Percentiles rank a stretch among this genome's conserved stretches.
Conservation (phyloP, 2,797 vertebrate species). For the Sebastes vulpes region DNA sequence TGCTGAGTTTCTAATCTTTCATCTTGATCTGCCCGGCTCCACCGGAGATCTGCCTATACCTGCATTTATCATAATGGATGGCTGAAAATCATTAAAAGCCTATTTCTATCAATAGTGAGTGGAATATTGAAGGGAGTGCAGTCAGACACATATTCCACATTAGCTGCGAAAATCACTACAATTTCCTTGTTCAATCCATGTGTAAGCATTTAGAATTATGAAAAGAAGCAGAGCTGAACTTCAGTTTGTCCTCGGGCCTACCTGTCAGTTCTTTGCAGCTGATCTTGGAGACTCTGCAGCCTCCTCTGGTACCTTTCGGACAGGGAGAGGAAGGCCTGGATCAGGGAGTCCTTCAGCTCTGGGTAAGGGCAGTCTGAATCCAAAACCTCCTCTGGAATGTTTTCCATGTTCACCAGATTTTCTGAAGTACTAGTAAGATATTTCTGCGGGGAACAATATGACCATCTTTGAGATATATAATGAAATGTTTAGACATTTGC, state of each 20-base stretch:
- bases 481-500: not conserved
- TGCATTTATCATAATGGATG: constrained; percentile 12
- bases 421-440: constrained; percentile 58
- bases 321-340: constrained; percentile 86
- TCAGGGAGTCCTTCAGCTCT: constrained; percentile 87
- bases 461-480: not conserved
- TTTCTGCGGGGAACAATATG: constrained; percentile 60
- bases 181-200: not conserved
- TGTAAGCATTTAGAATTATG: not conserved
- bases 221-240: not conserved
- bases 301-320: constrained; percentile 82
- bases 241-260: constrained; percentile 51
- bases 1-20: constrained; percentile 46
- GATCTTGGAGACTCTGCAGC: constrained; percentile 79
- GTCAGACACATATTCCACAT: not conserved
- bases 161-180: not conserved
- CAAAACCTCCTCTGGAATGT: constrained; percentile 86
- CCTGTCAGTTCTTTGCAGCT: constrained; percentile 83
- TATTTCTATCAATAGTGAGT: constrained; percentile 28
- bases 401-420: constrained; percentile 41
- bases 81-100: constrained; percentile 16
- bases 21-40: constrained; percentile 23
- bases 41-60: not conserved
- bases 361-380: constrained; percentile 88
- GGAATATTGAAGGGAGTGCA: not conserved